Base-by-base conservation (phyloP, 2,888 invertebrate species). In the Ethmia dodecea region DNA sequence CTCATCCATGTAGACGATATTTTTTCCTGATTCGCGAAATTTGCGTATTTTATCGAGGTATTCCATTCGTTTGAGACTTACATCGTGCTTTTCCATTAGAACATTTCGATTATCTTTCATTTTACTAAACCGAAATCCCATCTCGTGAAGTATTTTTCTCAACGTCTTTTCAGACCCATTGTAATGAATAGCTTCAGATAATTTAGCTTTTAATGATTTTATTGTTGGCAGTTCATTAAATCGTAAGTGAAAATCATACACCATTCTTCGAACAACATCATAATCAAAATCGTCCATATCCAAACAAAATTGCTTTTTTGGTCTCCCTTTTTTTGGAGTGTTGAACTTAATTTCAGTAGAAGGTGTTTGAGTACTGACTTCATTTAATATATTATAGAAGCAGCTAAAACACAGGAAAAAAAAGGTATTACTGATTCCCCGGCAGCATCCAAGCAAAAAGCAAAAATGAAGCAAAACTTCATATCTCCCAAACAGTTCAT, bases 401-500 rank as follows among this genome's bases (percentile, higher is more conserved):
- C n/a, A n/a, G n/a, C n/a, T n/a, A n/a, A n/a, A n/a, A n/a, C n/a
- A n/a, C n/a, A n/a, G n/a, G n/a, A n/a, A n/a, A n/a, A n/a, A n/a
- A n/a, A n/a, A n/a, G n/a, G n/a, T n/a, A n/a, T n/a, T n/a, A n/a
- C n/a, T n/a, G n/a, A n/a, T n/a, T n/a, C n/a, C n/a, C n/a, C n/a
- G n/a, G n/a, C n/a, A n/a, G n/a, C n/a, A n/a, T n/a, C n/a, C n/a
- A n/a, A n/a, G n/a, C n/a, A n/a, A n/a, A n/a, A n/a, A n/a, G n/a
- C n/a, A n/a, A n/a, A n/a, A n/a, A n/a, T n/a, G n/a, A n/a, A n/a
- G n/a, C n/a, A n/a, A 20, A 14, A 24, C 1, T 31, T 39, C 10
- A 39, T 24, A 18, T 36, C 34, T n/a, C 40, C 40, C 5, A 29
- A 40, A n/a, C 15, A 33, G 22, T 42, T 45, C 38, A 28, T 29